These are phyloP conservation scores for Myotis findleyi DNA, from an alignment of 2,797 vertebrate species.

Conservation along the genomic window DNA sequence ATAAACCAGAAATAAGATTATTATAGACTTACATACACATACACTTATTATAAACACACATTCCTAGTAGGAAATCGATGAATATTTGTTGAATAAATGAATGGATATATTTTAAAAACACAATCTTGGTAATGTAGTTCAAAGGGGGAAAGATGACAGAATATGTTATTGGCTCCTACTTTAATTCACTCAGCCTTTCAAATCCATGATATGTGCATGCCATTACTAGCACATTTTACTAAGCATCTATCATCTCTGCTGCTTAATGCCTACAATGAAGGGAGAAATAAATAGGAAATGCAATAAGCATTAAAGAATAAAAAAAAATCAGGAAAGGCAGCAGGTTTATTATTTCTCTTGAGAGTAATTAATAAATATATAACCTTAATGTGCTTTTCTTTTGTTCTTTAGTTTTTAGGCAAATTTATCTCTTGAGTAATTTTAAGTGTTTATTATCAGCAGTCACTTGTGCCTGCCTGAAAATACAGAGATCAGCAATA, in stretches of 20 bases:
- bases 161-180: not conserved
- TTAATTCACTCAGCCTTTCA: not conserved
- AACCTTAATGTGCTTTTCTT: not conserved
- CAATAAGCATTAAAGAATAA: constrained; percentile 8
- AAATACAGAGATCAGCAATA: not conserved
- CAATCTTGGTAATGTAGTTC: not conserved
- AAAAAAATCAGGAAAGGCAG: not conserved
- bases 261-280: constrained; percentile 23
- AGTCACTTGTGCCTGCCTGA: not conserved
- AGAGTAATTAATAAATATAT: not conserved
- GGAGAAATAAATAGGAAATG: constrained; percentile 44
- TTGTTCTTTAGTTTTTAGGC: not conserved
- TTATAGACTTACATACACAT: not conserved
- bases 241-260: constrained; percentile 25
- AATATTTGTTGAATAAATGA: not conserved
- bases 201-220: not conserved
- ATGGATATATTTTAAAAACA: not conserved
- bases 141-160: not conserved
- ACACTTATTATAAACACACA: not conserved
- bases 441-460: constrained; percentile 15
- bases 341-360: not conserved
- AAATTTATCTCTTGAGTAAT: not conserved
- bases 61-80: not conserved
- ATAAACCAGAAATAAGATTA: not conserved
- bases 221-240: constrained; percentile 12